A percentile compares a stretch with the other conserved stretches of the same genome.
Evolutionary conservation across 2,797 vertebrate genomes (phyloP).

Genomic region (Spheniscus humboldti): DNA sequence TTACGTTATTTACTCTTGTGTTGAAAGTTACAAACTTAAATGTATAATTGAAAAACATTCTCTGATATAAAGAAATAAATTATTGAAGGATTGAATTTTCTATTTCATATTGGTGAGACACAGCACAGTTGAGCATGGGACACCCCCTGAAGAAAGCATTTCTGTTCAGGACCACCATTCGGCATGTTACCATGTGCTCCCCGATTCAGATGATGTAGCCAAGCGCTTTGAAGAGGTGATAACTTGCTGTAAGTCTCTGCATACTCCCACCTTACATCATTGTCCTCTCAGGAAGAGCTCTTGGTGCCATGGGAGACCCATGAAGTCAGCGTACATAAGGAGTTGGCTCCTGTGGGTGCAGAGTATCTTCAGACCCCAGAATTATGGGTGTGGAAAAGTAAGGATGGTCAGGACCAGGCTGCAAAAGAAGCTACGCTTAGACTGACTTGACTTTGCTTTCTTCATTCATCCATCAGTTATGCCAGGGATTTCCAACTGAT

Average conservation of each 20-base stretch:
- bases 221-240: neutral
- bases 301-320: neutral
- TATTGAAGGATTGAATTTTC: conserved; percentile 69
- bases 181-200: neutral
- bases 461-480: neutral
- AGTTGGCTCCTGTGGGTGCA: neutral
- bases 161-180: neutral
- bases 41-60: conserved; percentile 54
- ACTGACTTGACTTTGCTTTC: neutral
- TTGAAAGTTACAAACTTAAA: conserved; percentile 48
- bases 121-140: neutral
- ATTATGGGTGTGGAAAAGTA: neutral
- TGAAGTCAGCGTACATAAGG: neutral
- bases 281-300: neutral
- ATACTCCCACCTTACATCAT: neutral
- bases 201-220: neutral
- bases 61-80: conserved; percentile 71
- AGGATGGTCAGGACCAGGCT: neutral
- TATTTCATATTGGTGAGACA: neutral
- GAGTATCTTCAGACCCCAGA: neutral
- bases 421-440: neutral
- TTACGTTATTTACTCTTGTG: conserved; percentile 38
- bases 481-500: neutral
- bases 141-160: neutral
- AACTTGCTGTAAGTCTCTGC: neutral